These are phyloP conservation scores for Luehdorfia chinensis DNA, from an alignment of 1,140 invertebrate genomes.

Conservation along the genomic window DNA sequence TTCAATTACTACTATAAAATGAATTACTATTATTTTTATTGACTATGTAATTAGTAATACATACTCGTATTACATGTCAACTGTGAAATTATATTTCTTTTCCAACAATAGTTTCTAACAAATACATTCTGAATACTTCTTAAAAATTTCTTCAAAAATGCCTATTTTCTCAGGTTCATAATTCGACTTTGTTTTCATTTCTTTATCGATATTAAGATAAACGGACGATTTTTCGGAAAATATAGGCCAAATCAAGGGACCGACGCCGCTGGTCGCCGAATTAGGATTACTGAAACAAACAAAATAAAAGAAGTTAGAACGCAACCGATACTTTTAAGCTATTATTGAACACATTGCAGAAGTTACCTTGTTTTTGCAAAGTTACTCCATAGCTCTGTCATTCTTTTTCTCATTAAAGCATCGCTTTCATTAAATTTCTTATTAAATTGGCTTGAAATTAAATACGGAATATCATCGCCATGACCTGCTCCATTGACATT, in stretches of 20 bases:
- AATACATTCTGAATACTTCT: slow-evolving; percentile 18
- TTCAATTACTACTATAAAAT: too few species aligned
- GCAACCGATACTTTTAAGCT: too few species aligned
- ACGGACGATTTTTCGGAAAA: slow-evolving; percentile 19
- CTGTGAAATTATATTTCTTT: too few species aligned
- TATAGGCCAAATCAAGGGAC: slow-evolving; percentile 21
- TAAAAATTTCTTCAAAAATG: slow-evolving; percentile 29
- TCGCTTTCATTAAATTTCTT: slow-evolving; percentile 52
- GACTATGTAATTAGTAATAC: too few species aligned
- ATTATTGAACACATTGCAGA: too few species aligned
- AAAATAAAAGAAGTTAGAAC: too few species aligned
- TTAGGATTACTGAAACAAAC: slow-evolving; percentile 29
- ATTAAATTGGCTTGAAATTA: slow-evolving; percentile 46
- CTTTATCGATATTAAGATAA: slow-evolving; percentile 27
- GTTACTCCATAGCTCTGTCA: slow-evolving; percentile 77
- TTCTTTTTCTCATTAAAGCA: slow-evolving; percentile 51
- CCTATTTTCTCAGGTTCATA: slow-evolving; percentile 31
- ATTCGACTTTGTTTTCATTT: slow-evolving; percentile 23
- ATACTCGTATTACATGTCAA: too few species aligned
- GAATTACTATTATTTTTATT: too few species aligned
- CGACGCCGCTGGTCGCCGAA: not conserved
- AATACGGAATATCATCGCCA: slow-evolving; percentile 68
- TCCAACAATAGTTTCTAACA: too few species aligned
- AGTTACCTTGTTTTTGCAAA: slow-evolving; percentile 79
- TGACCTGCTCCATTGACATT: slow-evolving; percentile 63